Evolutionary conservation across 2,888 invertebrate species (phyloP).

Genomic region (Alloscopus bannaensis): DNA sequence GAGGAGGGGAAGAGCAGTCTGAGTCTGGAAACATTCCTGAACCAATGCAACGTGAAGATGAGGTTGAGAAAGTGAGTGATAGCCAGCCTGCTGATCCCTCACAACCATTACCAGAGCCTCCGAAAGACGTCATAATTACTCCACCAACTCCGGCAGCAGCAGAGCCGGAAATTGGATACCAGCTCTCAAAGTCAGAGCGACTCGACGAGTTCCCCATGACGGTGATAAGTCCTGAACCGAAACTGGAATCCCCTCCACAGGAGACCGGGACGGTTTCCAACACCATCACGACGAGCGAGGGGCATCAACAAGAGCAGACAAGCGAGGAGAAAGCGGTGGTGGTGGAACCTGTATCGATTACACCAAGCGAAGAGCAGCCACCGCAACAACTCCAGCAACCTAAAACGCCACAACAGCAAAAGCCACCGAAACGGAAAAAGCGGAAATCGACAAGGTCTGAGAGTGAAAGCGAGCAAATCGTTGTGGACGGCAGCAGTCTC

Average conservation of each 20-base stretch:
- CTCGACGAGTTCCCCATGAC: conserved; percentile 58
- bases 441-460: conserved; percentile 51
- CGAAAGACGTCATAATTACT: conserved; percentile 4
- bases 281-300: background rate
- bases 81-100: background rate
- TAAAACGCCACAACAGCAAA: conserved; percentile 21
- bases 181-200: conserved; percentile 52
- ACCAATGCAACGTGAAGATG: conserved; percentile 2
- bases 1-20: conserved; percentile 29
- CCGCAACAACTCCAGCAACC: background rate
- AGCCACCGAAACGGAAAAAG: conserved; percentile 57
- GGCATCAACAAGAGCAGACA: background rate
- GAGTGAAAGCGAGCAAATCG: conserved; percentile 51
- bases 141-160: background rate
- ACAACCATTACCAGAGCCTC: no score
- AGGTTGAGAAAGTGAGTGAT: background rate
- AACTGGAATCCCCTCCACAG: conserved; percentile 8
- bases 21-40: conserved; percentile 1
- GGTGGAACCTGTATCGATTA: conserved; percentile 6
- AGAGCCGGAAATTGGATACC: conserved; percentile 53
- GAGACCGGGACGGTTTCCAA: conserved; percentile 1
- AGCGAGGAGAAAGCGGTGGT: background rate
- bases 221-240: conserved; percentile 56
- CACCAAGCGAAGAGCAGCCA: background rate
- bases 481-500: conserved; percentile 17